Evolutionary conservation across 1,140 invertebrate genomes (phyloP), one percentile per base, ranked within the genome.

Genomic region (Leptestheria dahalacensis): DNA sequence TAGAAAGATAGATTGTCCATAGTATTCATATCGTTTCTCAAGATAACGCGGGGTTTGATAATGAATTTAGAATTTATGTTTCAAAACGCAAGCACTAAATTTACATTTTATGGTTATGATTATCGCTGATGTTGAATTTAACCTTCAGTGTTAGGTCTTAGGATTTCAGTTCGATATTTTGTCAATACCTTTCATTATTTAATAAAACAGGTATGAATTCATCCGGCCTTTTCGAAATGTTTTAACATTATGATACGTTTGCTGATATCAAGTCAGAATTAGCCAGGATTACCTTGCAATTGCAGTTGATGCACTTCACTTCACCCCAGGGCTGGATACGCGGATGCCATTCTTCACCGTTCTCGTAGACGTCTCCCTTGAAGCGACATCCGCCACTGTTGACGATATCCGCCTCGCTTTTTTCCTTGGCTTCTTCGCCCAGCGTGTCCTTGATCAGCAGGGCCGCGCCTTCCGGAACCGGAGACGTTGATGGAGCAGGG

Each of bases 341-440:
- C 1, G 88, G 88, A 75, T 91, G 86, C 79, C 87, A 91, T 68
- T 88, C 84, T 65, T 83, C 80, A 10, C 88, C 87, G 67, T 91
- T 91, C 57, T 81, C 78, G 62, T 82, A 79, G 3, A 83, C 81
- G 21, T 83, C 77, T 46, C 77, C 77, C 51, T 63, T 56, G 26
- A 63, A 63, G 21, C 55, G 53, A 59, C 70, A 72, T 6, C 70
- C 70, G 61, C 65, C 64, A 23, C 23, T 41, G 1, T 33, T 49
- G 48, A 66, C 48, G 25, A 64, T 66, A 10, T 66, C 65, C 12
- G 61, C 60, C 29, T 62, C 60, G 12, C 61, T 49, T 41, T 52
- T 18, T 60, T 59, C 15, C 52, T 63, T 11, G 61, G 64, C 50
- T 21, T 62, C 57, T 25, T 62, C 61, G 20, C 49, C 61, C 46